phyloP scores from a whole-genome alignment of 2,888 invertebrate species.

The Cataglyphis altisquamis region DNA sequence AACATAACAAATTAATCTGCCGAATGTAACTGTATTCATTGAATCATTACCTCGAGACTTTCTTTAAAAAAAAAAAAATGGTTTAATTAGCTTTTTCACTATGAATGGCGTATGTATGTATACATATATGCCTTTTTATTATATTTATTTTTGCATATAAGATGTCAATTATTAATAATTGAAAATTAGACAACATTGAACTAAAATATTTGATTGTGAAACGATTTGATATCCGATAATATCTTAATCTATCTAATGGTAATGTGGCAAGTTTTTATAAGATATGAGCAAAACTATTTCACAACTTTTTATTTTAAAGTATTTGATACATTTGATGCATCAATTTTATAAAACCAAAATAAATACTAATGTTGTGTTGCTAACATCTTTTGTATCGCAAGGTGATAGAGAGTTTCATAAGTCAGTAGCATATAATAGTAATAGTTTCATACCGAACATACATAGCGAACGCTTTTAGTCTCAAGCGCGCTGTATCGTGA shows the following conservation, averaged over 20 bases:
- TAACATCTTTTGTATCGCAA: neutral
- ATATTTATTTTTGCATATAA: neutral
- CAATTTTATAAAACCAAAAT: neutral
- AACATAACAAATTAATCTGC: neutral
- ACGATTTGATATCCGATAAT: neutral
- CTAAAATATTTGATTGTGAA: neutral
- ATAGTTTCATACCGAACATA: neutral
- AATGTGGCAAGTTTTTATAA: neutral
- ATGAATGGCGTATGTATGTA: neutral
- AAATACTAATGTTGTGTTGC: neutral
- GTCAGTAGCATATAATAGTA: neutral
- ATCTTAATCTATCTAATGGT: neutral
- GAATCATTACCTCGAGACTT: slow-evolving; percentile 3
- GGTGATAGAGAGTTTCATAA: neutral
- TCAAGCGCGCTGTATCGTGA: neutral
- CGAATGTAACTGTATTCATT: neutral
- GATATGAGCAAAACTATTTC: neutral
- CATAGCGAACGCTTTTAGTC: neutral
- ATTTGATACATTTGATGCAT: neutral
- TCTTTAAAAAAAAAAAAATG: neutral
- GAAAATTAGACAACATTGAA: neutral
- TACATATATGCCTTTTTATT: neutral
- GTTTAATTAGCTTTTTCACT: neutral
- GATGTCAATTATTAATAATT: neutral
- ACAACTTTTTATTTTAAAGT: neutral